Evolutionary conservation across 2,797 vertebrate species (phyloP).

Genomic region (Babyrousa celebensis): DNA sequence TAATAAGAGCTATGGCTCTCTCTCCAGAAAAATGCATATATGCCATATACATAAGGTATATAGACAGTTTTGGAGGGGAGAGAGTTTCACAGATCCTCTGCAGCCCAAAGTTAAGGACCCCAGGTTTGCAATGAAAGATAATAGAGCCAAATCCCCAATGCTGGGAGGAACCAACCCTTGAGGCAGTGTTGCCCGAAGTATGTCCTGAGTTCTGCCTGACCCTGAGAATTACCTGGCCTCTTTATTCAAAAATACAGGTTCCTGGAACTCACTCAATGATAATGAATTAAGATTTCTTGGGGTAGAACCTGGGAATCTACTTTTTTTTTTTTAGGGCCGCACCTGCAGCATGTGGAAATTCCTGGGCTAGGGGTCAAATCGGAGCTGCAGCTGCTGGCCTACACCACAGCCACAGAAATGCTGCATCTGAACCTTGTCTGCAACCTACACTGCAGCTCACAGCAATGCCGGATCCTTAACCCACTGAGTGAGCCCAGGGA

Average conservation of each 20-base stretch:
- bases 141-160: not conserved
- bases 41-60: not conserved
- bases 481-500: too few species aligned
- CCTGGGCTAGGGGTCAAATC: too few species aligned
- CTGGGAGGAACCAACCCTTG: not conserved
- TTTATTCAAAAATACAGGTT: constrained; percentile 8
- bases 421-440: too few species aligned
- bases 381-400: too few species aligned
- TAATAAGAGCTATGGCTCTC: not conserved
- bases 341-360: too few species aligned
- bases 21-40: not conserved
- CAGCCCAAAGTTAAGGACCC: not conserved
- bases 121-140: constrained; percentile 13
- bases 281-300: not conserved
- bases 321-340: too few species aligned
- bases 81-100: not conserved
- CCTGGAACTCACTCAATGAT: not conserved
- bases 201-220: constrained; percentile 10
- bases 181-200: not conserved
- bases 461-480: too few species aligned
- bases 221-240: not conserved
- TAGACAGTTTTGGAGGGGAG: not conserved
- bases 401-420: too few species aligned
- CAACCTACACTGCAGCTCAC: too few species aligned
- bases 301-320: not conserved